Base-by-base conservation (phyloP, 2,113 vertebrate species). In the Telmatochromis sp. region DNA sequence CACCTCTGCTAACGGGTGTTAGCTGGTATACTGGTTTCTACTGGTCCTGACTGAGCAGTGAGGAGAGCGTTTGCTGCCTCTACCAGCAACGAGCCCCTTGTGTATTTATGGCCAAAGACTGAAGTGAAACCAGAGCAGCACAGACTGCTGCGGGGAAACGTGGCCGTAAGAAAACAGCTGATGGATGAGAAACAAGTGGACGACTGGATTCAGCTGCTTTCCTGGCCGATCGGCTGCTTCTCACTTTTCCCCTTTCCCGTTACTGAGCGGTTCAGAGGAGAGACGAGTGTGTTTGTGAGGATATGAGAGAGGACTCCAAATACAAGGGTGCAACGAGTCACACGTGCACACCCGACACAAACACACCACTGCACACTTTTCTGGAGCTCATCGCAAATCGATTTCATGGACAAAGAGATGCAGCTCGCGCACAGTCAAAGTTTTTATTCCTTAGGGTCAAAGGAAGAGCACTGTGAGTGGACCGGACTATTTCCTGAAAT, bases 241-340 rank as follows among this genome's bases (percentile, higher is more conserved):
- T 86, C 6, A 60, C 2, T 68, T 83, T 80, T 1, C 37, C 45
- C 86, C 4, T 65, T 37, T 78, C 75, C 89, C 63, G 82, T 89
- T 81, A 90, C 90, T 92, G 91, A 88, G 91, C 86, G 87, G 87
- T 86, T 89, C 89, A 94, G 89, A 86, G 84, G 81, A 91, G 79
- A 86, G 68, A 80, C 60, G 51, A 3, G 49, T 80, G 51, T 45
- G 37, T 92, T 89, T 92, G 78, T 51, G 55, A 83, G 55, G 80
- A 86, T 79, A 65, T 37, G 86, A 12, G 54, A 70, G 23, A 35
- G 54, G 80, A 86, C 57, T 40, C 75, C 13, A 57, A 54, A 31
- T 57, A 73, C 55, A 80, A 6, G 6, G 6, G 45, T 54, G 54
- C 63, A 68, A 33, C 2, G 63, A 88, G 79, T 80, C 5, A 58